These are phyloP conservation scores for Halocaridina rubra DNA, from an alignment of 2,888 invertebrate species.

Conservation along the genomic window DNA sequence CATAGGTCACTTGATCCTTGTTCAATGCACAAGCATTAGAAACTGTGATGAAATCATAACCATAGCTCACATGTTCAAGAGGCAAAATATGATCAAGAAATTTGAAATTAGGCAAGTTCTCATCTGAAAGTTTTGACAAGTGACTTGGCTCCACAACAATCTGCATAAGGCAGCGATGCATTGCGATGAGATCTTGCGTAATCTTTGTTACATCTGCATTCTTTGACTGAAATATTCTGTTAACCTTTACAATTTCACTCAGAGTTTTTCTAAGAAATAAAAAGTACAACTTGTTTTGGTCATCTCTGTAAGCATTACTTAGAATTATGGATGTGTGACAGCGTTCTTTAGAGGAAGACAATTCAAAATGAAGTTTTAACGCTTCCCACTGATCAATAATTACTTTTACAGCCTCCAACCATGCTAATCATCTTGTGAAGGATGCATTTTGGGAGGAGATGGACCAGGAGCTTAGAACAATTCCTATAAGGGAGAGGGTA, in stretches of 20 bases:
- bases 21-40: neutral
- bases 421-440: conserved; percentile 2
- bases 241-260: no score
- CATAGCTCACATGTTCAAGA: conserved; percentile 26
- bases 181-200: conserved; percentile 12
- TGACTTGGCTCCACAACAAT: conserved; percentile 14
- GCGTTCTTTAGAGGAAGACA: conserved; percentile 11
- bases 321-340: neutral
- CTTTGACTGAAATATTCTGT: no score
- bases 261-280: no score
- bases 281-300: no score
- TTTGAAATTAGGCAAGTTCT: neutral
- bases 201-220: neutral
- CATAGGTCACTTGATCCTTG: conserved; percentile 15
- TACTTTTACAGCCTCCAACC: conserved; percentile 5
- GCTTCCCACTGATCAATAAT: conserved; percentile 16
- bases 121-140: conserved; percentile 35
- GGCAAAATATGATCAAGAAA: conserved; percentile 27
- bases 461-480: no score
- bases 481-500: no score
- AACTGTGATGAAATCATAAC: conserved; percentile 28
- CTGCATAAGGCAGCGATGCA: conserved; percentile 13
- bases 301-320: conserved; percentile 12
- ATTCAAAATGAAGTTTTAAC: conserved; percentile 7
- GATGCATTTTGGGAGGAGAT: no score